Evolutionary conservation across 2,888 invertebrate genomes (phyloP).

Genomic region (Lithophane ornitopus): DNA sequence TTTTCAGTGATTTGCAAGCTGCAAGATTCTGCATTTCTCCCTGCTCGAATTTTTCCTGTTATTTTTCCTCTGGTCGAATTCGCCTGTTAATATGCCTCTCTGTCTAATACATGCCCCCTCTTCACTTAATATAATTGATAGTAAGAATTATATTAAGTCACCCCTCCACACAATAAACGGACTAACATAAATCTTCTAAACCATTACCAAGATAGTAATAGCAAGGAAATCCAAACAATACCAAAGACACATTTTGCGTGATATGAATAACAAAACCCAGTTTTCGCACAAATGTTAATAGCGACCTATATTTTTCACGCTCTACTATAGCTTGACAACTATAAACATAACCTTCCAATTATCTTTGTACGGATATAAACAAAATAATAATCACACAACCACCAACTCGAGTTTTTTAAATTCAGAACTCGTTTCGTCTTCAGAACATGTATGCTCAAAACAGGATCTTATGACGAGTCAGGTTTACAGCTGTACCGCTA

Average conservation of each 20-base stretch:
- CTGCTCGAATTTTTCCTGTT: neutral
- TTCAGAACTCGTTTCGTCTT: constrained; percentile 11
- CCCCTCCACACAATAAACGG: constrained; percentile 43
- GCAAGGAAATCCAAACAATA: constrained; percentile 32
- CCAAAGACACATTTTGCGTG: constrained; percentile 40
- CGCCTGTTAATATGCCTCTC: neutral
- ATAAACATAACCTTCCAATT: constrained; percentile 7
- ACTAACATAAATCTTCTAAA: constrained; percentile 46
- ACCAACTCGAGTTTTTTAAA: neutral
- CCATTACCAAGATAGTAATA: constrained; percentile 30
- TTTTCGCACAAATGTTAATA: constrained; percentile 44
- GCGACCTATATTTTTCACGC: constrained; percentile 28
- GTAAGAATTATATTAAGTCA: constrained; percentile 37
- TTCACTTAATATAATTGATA: constrained; percentile 48
- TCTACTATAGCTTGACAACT: constrained; percentile 2
- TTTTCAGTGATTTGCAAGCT: no score
- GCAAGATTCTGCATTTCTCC: neutral
- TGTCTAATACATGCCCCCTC: constrained; percentile 9
- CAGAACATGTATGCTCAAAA: constrained; percentile 20
- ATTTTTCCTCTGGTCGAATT: neutral
- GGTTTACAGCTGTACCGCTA: constrained; percentile 1
- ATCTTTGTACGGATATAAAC: constrained; percentile 15
- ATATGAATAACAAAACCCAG: constrained; percentile 41
- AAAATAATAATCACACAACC: constrained; percentile 27
- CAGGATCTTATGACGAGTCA: constrained; percentile 36